These are phyloP conservation scores for Eumeta japonica DNA, from an alignment of 1,140 invertebrate genomes.

Conservation along the genomic window DNA sequence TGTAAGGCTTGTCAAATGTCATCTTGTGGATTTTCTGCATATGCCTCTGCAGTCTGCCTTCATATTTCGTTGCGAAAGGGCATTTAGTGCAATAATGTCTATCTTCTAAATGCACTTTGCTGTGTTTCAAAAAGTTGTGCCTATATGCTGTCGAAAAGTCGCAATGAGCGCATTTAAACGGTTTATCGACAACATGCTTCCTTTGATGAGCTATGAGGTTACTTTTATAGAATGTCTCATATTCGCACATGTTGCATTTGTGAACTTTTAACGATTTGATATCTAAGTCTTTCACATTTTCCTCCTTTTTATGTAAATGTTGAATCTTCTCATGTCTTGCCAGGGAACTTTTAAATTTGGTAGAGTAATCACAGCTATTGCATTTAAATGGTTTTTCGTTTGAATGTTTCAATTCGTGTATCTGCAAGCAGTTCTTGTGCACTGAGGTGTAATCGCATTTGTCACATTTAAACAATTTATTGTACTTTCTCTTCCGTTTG, in stretches of 20 bases:
- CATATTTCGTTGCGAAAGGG: conserved; percentile 27
- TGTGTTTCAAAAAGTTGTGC: conserved; percentile 29
- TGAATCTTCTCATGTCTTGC: conserved; percentile 21
- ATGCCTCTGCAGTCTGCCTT: conserved; percentile 32
- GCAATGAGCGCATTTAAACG: conserved; percentile 28
- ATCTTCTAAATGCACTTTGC: conserved; percentile 20
- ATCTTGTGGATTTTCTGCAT: conserved; percentile 33
- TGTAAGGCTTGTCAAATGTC: conserved; percentile 21
- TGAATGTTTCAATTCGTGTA: conserved; percentile 25
- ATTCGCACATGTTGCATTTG: conserved; percentile 27
- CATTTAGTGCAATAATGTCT: conserved; percentile 26
- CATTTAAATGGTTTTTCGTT: conserved; percentile 18
- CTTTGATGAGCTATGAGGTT: conserved; percentile 29
- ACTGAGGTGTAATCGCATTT: conserved; percentile 41
- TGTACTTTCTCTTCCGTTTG: no score
- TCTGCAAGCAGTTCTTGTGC: conserved; percentile 43
- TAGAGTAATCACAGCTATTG: conserved; percentile 19
- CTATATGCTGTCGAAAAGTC: conserved; percentile 25
- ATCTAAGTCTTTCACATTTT: conserved; percentile 6
- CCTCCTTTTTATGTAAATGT: conserved; percentile 15
- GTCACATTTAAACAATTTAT: conserved; percentile 42
- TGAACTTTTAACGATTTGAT: conserved; percentile 1
- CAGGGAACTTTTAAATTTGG: conserved; percentile 22
- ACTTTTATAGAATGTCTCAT: conserved; percentile 25
- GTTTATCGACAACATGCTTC: conserved; percentile 28